phyloP scores from a whole-genome alignment of 2,113 vertebrate genomes.

The Tupaia tana region DNA sequence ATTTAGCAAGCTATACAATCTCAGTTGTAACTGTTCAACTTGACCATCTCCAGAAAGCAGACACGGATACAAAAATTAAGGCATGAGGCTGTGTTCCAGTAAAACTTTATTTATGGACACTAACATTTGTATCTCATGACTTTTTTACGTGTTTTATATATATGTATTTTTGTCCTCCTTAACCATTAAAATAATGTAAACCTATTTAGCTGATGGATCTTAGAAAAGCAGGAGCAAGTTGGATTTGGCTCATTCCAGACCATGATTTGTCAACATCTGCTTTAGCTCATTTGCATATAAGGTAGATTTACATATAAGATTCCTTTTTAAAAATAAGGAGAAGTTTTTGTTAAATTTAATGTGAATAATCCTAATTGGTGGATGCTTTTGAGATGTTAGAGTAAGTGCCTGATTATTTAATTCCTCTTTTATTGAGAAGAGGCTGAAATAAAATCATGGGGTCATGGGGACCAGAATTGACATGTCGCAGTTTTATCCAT shows the following conservation, averaged over 20 bases:
- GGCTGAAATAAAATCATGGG: not conserved
- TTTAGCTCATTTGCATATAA: not conserved
- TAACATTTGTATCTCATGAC: not conserved
- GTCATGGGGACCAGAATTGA: not conserved
- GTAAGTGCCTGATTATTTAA: not conserved
- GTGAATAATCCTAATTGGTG: not conserved
- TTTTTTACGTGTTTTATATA: not conserved
- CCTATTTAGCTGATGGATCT: not conserved
- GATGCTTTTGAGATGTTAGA: slow-evolving; percentile 43
- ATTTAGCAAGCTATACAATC: not conserved
- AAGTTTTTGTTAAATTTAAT: slow-evolving; percentile 24
- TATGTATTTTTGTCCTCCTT: not conserved
- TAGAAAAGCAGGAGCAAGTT: not conserved
- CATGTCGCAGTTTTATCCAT: not conserved
- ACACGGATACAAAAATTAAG: not conserved
- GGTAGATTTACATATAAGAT: not conserved
- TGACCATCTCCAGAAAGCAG: not conserved
- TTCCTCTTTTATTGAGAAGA: not conserved
- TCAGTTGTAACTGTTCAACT: not conserved
- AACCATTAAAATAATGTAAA: not conserved
- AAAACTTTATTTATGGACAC: not conserved
- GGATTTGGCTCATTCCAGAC: not conserved
- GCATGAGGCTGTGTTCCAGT: not conserved
- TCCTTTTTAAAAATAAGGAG: not conserved
- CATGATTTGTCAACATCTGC: not conserved